Evolutionary conservation across 1,140 invertebrate genomes (phyloP), one percentile per base, ranked within the genome.

Genomic region (Aricia agestis): DNA sequence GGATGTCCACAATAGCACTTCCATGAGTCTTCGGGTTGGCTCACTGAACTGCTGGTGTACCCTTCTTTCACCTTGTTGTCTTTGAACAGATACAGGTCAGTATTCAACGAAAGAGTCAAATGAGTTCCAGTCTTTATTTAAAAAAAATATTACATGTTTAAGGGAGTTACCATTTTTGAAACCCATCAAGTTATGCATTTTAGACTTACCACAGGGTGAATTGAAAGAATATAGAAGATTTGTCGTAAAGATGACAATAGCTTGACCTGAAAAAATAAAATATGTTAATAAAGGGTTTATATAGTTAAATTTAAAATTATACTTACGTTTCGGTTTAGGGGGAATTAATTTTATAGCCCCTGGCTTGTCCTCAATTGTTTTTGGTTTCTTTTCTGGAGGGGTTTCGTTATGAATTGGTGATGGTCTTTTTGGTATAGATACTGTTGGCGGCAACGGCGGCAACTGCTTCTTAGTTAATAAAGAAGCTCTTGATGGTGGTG

Each of bases 251-350:
- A 68, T 69, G 75, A 69, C 79, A 70, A 70, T 70, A 74, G 83
- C 87, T 70, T 72, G 70, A 74, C 84, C 89, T 91, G 89, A 72
- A 91, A 91, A 89, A 84, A 86, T 81, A 83, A 80, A 79, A 80
- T 74, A 79, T 68, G 74, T 87, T 82, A 86, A 68, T 85, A 86
- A 74, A 67, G 73, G 72, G 74, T 52, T 74, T 63, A 72, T 71
- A 59, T 74, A 67, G 6, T 70, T 66, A 76, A 59, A 66, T 76
- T 77, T 70, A 69, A 72, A 77, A 81, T 69, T 76, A 93, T 92
- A 96, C 96, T 96, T 95, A 98, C 97, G 95, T 94, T 97, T 97
- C 73, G 95, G 95, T 93, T 97, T 97, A 72, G 96, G 93, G 74
- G 96, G 94, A 81, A 97, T 97, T 61, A 97, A 88, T 93, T 97